These are phyloP conservation scores for Alligator mississippiensis DNA, from an alignment of 2,113 vertebrate genomes.

Conservation along the genomic window DNA sequence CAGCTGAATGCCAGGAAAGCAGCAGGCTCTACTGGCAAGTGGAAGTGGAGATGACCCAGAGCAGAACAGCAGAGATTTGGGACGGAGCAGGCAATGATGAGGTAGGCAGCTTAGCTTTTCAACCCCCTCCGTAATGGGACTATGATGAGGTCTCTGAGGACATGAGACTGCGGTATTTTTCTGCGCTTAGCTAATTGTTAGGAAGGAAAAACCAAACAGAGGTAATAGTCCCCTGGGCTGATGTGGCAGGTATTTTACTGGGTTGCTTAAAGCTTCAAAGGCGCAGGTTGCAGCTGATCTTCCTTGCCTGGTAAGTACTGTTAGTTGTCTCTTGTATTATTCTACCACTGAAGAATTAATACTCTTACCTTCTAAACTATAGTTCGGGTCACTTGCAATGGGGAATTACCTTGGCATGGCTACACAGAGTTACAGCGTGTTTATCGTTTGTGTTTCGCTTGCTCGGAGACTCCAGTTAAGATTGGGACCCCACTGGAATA, in stretches of 20 bases:
- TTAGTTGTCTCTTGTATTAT: not conserved
- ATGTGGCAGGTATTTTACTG: not conserved
- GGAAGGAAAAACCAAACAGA: not conserved
- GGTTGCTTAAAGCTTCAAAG: not conserved
- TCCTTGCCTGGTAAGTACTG: fast-evolving
- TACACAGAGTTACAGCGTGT: fast-evolving
- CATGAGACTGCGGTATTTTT: too few relatives aligned
- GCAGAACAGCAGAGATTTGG: not conserved
- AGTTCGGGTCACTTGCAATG: fast-evolving
- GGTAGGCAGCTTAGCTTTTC: not conserved
- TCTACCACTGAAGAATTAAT: fast-evolving
- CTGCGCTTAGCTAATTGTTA: not conserved
- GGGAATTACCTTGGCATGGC: not conserved
- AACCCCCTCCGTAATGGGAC: not conserved
- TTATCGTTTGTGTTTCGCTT: not conserved
- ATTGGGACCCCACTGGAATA: not conserved
- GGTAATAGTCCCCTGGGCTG: not conserved
- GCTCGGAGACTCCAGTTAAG: not conserved
- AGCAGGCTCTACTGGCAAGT: not conserved
- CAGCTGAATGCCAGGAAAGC: not conserved
- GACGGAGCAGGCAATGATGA: slow-evolving; percentile 41
- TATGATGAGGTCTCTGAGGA: fast-evolving
- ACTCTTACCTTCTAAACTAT: not conserved
- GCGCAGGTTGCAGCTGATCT: not conserved
- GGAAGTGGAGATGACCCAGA: not conserved